These are phyloP conservation scores for Amazona ochrocephala DNA, from an alignment of 2,797 vertebrate genomes.

Conservation along the genomic window DNA sequence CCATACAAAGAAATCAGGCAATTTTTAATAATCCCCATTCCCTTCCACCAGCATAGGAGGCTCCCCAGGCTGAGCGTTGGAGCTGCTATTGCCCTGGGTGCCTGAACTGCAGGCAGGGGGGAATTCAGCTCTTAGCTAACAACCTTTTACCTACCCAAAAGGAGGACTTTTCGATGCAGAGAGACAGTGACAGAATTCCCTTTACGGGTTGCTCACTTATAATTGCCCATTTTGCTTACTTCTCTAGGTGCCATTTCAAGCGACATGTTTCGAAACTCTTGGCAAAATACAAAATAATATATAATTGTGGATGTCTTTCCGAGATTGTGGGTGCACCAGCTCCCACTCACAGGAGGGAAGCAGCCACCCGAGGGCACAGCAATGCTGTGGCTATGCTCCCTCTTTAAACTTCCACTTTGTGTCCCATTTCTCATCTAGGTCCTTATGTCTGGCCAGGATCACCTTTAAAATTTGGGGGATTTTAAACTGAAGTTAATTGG, in stretches of 20 bases:
- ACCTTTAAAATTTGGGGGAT: background rate
- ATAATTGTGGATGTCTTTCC: background rate
- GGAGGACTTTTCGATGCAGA: background rate
- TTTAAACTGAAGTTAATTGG: background rate
- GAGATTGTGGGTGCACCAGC: background rate
- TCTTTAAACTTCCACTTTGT: background rate
- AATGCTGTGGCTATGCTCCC: rapidly evolving
- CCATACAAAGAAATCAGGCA: background rate
- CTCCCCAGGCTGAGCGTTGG: background rate
- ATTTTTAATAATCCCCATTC: background rate
- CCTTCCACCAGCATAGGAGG: rapidly evolving
- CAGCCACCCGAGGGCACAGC: background rate
- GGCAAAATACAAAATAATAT: background rate
- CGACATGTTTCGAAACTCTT: background rate
- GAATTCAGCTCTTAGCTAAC: background rate
- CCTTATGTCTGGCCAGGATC: background rate
- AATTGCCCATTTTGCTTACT: background rate
- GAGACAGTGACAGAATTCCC: background rate
- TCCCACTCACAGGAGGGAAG: background rate
- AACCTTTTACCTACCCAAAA: background rate
- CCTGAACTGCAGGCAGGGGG: background rate
- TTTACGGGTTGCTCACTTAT: background rate
- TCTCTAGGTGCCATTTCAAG: constrained; percentile 1
- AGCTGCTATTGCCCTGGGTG: background rate
- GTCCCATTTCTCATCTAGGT: background rate